Evolutionary conservation across 2,797 vertebrate genomes (phyloP).

Genomic region (Hydrophis major): DNA sequence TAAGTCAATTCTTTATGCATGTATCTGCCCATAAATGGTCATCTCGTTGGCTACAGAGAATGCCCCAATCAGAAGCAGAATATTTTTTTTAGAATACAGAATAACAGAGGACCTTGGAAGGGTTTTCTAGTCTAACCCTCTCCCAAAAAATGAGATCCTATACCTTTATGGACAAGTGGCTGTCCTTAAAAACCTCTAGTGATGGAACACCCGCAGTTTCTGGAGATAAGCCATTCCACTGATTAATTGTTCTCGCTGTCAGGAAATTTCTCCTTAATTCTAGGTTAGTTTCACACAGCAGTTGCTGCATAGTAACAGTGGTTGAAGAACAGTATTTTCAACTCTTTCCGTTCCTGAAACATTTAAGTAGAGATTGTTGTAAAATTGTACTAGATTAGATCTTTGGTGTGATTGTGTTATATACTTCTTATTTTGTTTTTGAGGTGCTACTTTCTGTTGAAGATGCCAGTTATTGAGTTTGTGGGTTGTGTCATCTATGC

Average conservation of each 20-base stretch:
- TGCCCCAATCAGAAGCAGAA: background rate
- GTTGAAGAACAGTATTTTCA: background rate
- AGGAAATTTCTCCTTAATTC: background rate
- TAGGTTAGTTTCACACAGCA: background rate
- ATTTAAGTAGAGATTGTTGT: background rate
- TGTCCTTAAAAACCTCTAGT: background rate
- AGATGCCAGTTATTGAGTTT: background rate
- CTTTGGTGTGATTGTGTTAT: background rate
- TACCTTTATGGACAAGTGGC: background rate
- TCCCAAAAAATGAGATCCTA: background rate
- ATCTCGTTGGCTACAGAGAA: background rate
- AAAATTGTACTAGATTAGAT: background rate
- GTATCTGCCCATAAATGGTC: background rate
- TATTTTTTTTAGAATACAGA: background rate
- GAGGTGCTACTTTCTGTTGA: background rate
- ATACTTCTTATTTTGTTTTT: background rate
- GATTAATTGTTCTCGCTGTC: no score
- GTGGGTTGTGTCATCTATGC: background rate
- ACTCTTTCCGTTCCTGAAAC: background rate
- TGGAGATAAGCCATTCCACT: no score
- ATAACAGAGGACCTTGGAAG: background rate
- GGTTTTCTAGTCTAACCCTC: background rate
- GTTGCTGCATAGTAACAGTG: background rate
- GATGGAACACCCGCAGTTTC: background rate
- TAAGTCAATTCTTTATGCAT: background rate